Conservation (phyloP, 2,797 vertebrate species). For the Varecia variegata region DNA sequence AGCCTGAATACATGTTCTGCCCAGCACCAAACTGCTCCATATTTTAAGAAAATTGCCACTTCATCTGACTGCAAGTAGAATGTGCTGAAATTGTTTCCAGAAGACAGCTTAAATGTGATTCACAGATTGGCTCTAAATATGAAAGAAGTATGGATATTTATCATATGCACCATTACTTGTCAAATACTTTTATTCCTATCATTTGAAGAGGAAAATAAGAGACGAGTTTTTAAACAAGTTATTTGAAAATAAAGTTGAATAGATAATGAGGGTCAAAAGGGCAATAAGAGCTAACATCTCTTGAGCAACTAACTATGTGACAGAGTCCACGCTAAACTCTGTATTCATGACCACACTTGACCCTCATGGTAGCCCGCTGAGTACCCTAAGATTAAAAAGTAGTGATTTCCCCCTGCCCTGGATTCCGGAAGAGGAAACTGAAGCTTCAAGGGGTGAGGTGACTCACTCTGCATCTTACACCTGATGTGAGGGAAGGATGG, state of each 20-base stretch:
- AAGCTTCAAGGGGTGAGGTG: background rate
- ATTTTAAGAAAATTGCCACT: constrained; percentile 75
- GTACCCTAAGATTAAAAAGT: background rate
- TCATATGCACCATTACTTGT: constrained; percentile 26
- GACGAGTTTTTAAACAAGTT: constrained; percentile 38
- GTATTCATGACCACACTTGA: background rate
- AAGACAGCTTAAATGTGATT: constrained; percentile 59
- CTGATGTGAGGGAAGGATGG: background rate
- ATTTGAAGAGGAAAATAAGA: constrained; percentile 57
- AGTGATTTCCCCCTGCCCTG: background rate
- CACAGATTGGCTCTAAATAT: constrained; percentile 55
- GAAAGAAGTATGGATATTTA: constrained; percentile 44
- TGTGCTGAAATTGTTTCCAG: constrained; percentile 66
- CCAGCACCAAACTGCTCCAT: constrained; percentile 60
- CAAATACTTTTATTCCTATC: constrained; percentile 51
- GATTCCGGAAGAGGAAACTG: background rate
- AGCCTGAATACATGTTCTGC: constrained; percentile 60
- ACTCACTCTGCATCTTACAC: background rate
- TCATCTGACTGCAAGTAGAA: constrained; percentile 71
- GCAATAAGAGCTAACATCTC: background rate
- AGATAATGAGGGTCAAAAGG: background rate
- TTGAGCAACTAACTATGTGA: background rate
- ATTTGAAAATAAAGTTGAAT: constrained; percentile 41
- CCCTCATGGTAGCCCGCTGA: no score
- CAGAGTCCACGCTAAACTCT: background rate